Conservation (phyloP, 1,140 invertebrate species). For the Drosophila nigrodunni region DNA sequence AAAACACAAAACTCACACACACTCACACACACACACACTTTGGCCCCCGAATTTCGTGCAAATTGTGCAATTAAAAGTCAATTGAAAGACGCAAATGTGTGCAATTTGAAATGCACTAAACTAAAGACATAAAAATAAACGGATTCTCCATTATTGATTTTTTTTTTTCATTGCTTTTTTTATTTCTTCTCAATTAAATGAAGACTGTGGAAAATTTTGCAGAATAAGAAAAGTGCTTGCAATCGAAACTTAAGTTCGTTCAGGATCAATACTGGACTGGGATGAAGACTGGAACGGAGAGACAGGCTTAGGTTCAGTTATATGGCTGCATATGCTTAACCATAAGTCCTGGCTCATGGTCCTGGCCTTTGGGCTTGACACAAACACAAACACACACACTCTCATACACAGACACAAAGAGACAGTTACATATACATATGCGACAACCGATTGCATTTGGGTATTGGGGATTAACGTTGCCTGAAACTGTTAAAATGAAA, state of each 20-base stretch:
- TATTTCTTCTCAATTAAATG: not conserved
- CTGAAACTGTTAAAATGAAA: conserved; percentile 80
- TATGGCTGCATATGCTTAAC: conserved; percentile 50
- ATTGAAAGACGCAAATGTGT: conserved; percentile 45
- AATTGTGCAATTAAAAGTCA: conserved; percentile 70
- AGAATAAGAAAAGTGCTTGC: not conserved
- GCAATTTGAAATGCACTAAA: conserved; percentile 25
- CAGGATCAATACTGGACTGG: not conserved
- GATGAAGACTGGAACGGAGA: not conserved
- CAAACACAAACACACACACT: conserved; percentile 43
- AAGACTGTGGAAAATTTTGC: not conserved
- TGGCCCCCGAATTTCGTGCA: conserved; percentile 25
- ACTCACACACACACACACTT: conserved; percentile 45
- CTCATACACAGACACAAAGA: not conserved
- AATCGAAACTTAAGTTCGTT: not conserved
- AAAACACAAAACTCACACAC: conserved; percentile 38
- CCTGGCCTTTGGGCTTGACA: conserved; percentile 58
- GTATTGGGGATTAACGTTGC: conserved; percentile 81
- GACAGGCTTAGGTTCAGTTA: conserved; percentile 44
- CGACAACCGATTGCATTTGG: conserved; percentile 78
- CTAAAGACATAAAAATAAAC: not conserved
- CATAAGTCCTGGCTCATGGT: conserved; percentile 54
- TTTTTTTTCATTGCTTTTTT: not conserved
- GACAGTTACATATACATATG: conserved; percentile 23
- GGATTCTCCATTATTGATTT: not conserved